These are phyloP conservation scores for Octodon degus DNA, from an alignment of 2,113 vertebrate species.

Conservation along the genomic window DNA sequence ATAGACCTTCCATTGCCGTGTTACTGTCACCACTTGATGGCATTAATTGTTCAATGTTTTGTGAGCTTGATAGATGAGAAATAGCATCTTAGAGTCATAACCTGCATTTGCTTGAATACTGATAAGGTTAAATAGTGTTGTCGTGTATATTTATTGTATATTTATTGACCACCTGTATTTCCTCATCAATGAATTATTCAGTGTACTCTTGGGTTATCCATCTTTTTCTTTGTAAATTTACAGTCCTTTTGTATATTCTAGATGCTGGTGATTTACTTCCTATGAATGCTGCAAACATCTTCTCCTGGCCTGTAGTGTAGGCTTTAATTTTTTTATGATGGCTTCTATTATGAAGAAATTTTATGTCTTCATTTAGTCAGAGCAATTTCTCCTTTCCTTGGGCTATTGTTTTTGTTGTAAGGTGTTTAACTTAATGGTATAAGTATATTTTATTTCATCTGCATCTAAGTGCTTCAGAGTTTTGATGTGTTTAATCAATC, in stretches of 20 bases:
- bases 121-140: not conserved
- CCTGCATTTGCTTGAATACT: not conserved
- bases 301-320: not conserved
- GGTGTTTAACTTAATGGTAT: not conserved
- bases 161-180: not conserved
- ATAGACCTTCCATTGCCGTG: not conserved
- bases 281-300: not conserved
- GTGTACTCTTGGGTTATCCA: not conserved
- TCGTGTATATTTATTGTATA: not conserved
- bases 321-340: not conserved
- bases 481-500: not conserved
- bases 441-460: not conserved
- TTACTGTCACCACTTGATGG: not conserved
- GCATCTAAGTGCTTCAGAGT: not conserved
- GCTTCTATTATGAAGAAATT: not conserved
- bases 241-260: not conserved
- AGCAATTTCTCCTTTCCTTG: not conserved
- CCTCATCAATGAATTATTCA: not conserved
- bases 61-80: not conserved
- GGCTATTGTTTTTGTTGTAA: not conserved
- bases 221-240: not conserved
- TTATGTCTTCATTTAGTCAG: slow-evolving; percentile 10
- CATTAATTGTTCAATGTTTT: not conserved
- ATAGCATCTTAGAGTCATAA: not conserved
- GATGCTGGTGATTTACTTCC: not conserved